phyloP scores from a whole-genome alignment of 2,888 invertebrate species.

The Cabera pusaria region DNA sequence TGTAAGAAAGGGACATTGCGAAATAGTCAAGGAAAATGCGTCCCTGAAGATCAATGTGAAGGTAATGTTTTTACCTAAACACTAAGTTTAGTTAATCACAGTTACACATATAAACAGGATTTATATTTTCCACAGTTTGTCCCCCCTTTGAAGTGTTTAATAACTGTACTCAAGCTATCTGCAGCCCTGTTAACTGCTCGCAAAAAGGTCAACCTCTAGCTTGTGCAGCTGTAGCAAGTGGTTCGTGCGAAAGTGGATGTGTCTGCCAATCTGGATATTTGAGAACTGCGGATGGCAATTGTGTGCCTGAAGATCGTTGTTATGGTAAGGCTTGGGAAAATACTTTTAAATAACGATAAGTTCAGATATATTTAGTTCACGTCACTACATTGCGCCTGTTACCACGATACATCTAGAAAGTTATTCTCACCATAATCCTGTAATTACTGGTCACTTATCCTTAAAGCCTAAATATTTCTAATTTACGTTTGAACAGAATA shows the following conservation, averaged over 20 bases:
- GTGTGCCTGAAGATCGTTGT: conserved; percentile 35
- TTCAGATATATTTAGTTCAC: too few relatives aligned
- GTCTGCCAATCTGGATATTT: conserved; percentile 33
- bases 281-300: conserved; percentile 28
- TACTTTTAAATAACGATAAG: too few relatives aligned
- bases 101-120: too few relatives aligned
- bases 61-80: too few relatives aligned
- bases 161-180: conserved; percentile 21
- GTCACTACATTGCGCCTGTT: too few relatives aligned
- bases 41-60: conserved; percentile 14
- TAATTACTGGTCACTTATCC: too few relatives aligned
- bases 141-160: conserved; percentile 11
- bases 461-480: too few relatives aligned
- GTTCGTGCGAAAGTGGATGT: conserved; percentile 31
- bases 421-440: too few relatives aligned
- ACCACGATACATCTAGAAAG: too few relatives aligned
- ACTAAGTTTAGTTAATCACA: too few relatives aligned
- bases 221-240: conserved; percentile 3
- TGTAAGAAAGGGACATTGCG: conserved; percentile 11
- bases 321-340: too few relatives aligned
- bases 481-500: too few relatives aligned
- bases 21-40: conserved; percentile 9
- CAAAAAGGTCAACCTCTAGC: conserved; percentile 15
- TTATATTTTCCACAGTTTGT: conserved; percentile 4
- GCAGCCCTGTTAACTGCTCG: conserved; percentile 21